Percentiles rank a stretch among this genome's conserved stretches.
Evolutionary conservation across 2,888 invertebrate genomes (phyloP).

Genomic region (Mythimna pallens): DNA sequence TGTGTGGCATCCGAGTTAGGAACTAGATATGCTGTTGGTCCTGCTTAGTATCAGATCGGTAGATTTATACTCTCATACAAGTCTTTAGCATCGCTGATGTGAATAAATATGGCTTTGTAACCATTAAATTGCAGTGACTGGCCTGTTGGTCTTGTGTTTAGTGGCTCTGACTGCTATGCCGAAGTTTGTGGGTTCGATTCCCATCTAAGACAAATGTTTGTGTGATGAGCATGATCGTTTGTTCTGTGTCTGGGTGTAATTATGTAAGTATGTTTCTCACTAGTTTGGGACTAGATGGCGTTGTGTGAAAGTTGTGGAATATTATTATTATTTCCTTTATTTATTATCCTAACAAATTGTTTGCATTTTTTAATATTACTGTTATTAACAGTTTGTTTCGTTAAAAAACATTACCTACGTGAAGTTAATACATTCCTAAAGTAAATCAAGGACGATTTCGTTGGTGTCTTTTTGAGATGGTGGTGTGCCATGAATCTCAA

Average conservation of each 20-base stretch:
- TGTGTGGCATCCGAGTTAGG: constrained; percentile 82
- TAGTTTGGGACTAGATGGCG: too few species aligned
- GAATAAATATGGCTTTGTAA: constrained; percentile 69
- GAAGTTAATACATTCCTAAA: constrained; percentile 37
- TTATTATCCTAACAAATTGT: too few species aligned
- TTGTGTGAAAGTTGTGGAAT: too few species aligned
- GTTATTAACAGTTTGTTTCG: background rate
- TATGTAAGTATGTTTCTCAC: too few species aligned
- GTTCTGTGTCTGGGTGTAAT: too few species aligned
- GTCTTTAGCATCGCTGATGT: constrained; percentile 70
- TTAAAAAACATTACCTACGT: constrained; percentile 35
- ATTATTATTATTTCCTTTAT: too few species aligned
- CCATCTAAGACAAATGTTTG: too few species aligned
- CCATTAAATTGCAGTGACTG: constrained; percentile 50
- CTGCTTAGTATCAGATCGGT: constrained; percentile 62
- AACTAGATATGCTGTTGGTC: constrained; percentile 72
- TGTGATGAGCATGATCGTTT: too few species aligned
- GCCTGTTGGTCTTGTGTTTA: too few species aligned
- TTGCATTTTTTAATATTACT: too few species aligned
- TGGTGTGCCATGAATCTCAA: constrained; percentile 64
- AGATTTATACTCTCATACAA: constrained; percentile 69
- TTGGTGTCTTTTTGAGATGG: constrained; percentile 58
- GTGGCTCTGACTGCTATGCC: too few species aligned
- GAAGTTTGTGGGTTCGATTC: too few species aligned
- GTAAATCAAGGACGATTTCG: constrained; percentile 49